phyloP scores from a whole-genome alignment of 53 echinoderm and acorn worm genomes.

The Henricia sp. region DNA sequence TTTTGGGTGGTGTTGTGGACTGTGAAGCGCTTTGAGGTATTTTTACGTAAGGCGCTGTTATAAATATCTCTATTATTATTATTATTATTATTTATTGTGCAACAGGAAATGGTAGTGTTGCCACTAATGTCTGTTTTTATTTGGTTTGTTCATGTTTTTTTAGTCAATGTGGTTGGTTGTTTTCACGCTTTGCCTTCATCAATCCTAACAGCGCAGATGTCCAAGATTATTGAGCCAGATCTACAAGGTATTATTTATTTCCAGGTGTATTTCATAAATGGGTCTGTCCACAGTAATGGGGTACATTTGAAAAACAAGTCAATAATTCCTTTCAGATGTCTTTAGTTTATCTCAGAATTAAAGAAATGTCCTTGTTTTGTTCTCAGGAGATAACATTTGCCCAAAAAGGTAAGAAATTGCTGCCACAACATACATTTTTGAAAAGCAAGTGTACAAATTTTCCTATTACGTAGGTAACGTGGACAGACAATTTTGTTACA shows the following conservation, averaged over 20 bases:
- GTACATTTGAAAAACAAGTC: too few relatives aligned
- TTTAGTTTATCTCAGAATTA: not conserved
- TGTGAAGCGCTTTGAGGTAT: too few relatives aligned
- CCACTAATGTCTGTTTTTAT: not conserved
- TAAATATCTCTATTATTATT: not conserved
- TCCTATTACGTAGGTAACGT: too few relatives aligned
- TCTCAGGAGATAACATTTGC: not conserved
- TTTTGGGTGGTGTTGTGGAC: too few relatives aligned
- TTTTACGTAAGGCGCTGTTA: too few relatives aligned
- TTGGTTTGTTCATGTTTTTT: not conserved
- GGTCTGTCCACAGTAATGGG: too few relatives aligned
- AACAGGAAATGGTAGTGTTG: not conserved
- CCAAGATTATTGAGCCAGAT: constrained; percentile 41
- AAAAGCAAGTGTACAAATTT: too few relatives aligned
- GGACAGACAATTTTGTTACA: too few relatives aligned
- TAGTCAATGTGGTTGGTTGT: constrained; percentile 46
- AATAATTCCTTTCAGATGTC: not conserved
- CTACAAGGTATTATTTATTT: constrained; percentile 49
- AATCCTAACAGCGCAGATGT: constrained; percentile 35
- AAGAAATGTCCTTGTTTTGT: not conserved
- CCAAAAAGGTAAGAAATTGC: too few relatives aligned
- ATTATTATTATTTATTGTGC: not conserved
- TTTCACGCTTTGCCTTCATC: constrained; percentile 41
- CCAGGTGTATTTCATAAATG: not conserved
- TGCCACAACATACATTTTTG: too few relatives aligned